Conservation (phyloP, 2,888 invertebrate genomes). For the Cerastoderma edule region DNA sequence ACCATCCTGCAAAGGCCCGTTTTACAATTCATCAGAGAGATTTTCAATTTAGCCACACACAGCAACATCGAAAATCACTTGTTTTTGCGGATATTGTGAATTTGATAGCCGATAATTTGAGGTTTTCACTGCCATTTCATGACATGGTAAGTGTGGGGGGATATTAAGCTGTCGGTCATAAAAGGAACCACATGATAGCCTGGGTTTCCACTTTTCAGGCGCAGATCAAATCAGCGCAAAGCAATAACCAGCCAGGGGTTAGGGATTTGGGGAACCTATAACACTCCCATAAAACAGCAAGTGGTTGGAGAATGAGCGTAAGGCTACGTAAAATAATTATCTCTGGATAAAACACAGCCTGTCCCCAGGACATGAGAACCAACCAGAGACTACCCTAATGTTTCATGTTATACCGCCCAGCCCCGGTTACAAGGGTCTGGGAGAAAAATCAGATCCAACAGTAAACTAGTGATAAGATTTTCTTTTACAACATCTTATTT, state of each 20-base stretch:
- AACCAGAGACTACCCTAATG: neutral
- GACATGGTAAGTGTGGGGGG: slow-evolving; percentile 7
- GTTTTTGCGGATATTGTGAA: slow-evolving; percentile 7
- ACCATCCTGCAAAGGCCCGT: slow-evolving; percentile 9
- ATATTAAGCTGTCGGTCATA: slow-evolving; percentile 20
- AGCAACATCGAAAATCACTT: slow-evolving; percentile 8
- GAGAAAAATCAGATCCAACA: no score
- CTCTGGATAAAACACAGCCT: neutral
- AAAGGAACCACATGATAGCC: slow-evolving; percentile 6
- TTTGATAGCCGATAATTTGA: slow-evolving; percentile 13
- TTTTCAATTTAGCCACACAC: slow-evolving; percentile 5
- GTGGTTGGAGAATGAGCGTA: neutral
- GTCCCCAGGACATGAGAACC: neutral
- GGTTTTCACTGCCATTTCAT: slow-evolving; percentile 10
- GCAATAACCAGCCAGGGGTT: slow-evolving; percentile 17
- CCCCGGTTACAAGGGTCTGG: no score
- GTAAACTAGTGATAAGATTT: no score
- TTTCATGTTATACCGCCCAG: no score
- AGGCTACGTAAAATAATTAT: slow-evolving; percentile 21
- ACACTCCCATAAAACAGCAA: slow-evolving; percentile 18
- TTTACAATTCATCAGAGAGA: slow-evolving; percentile 10
- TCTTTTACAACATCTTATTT: no score
- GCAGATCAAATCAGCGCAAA: slow-evolving; percentile 15
- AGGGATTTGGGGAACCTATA: neutral
- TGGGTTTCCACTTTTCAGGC: neutral